Evolutionary conservation across 2,888 invertebrate genomes (phyloP).

Genomic region (Meghimatium bilineatum): DNA sequence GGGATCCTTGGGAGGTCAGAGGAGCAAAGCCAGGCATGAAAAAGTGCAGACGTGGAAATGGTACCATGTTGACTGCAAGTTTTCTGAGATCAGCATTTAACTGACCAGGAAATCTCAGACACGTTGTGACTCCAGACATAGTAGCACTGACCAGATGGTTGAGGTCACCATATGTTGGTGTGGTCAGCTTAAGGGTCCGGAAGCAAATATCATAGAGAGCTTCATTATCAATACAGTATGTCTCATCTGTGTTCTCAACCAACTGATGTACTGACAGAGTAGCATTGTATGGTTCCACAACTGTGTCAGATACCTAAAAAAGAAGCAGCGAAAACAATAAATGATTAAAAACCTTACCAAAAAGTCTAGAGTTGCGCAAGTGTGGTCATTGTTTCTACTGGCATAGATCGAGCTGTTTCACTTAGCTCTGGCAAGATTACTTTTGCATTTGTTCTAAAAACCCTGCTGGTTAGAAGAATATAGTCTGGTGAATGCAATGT

Average conservation of each 20-base stretch:
- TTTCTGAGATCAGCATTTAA: constrained; percentile 68
- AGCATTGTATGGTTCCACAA: constrained; percentile 87
- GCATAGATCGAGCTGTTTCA: too few species aligned
- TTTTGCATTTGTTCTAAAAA: too few species aligned
- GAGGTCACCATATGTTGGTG: constrained; percentile 92
- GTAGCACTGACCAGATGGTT: constrained; percentile 85
- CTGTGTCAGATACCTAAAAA: constrained; percentile 84
- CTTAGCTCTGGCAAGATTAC: too few species aligned
- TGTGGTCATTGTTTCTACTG: too few species aligned
- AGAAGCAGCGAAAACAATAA: background rate
- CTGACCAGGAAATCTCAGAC: constrained; percentile 88
- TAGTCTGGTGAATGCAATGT: too few species aligned
- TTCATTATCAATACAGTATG: constrained; percentile 93
- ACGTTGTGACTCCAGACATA: constrained; percentile 84
- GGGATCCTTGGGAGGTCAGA: constrained; percentile 73
- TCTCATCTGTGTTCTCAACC: constrained; percentile 89
- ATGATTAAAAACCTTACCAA: background rate
- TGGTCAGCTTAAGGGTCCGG: constrained; percentile 87
- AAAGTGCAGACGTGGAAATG: constrained; percentile 77
- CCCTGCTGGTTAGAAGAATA: too few species aligned
- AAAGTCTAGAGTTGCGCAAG: too few species aligned
- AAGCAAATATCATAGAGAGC: constrained; percentile 93
- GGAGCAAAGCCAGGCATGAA: constrained; percentile 77
- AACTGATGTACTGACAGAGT: constrained; percentile 83
- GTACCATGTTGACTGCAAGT: constrained; percentile 74